phyloP scores from a whole-genome alignment of 2,113 vertebrate genomes.

The Peromyscus californicus region DNA sequence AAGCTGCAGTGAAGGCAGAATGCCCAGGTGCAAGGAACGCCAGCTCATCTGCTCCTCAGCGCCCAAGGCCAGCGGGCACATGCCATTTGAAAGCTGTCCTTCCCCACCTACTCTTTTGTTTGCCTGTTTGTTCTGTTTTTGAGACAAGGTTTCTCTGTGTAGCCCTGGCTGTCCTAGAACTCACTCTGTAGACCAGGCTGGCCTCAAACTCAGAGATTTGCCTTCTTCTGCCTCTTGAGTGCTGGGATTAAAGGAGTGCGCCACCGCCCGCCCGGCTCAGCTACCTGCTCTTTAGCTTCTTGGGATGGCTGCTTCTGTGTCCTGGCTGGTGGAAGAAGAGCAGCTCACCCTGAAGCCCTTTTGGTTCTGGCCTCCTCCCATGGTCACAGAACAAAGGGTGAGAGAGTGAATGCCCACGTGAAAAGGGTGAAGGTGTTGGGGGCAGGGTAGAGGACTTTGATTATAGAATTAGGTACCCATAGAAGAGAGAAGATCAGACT shows the following conservation, averaged over 20 bases:
- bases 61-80: background rate
- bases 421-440: background rate
- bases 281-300: background rate
- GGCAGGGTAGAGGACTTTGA: background rate
- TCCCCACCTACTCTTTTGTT: background rate
- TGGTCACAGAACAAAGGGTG: background rate
- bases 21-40: background rate
- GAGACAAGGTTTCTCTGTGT: background rate
- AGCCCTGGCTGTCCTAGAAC: background rate
- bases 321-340: background rate
- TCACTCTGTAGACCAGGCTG: background rate
- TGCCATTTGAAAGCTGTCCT: background rate
- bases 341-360: background rate
- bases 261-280: background rate
- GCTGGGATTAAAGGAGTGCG: background rate
- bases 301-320: background rate
- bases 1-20: background rate
- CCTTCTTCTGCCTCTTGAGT: background rate
- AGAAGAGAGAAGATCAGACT: background rate
- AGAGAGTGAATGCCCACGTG: background rate
- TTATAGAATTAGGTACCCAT: background rate
- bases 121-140: background rate
- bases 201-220: background rate
- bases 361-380: background rate
- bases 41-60: background rate